Percentiles rank a stretch among this genome's conserved stretches.
Evolutionary conservation across 2,888 invertebrate species (phyloP).

Genomic region (Serrognathus titanus): DNA sequence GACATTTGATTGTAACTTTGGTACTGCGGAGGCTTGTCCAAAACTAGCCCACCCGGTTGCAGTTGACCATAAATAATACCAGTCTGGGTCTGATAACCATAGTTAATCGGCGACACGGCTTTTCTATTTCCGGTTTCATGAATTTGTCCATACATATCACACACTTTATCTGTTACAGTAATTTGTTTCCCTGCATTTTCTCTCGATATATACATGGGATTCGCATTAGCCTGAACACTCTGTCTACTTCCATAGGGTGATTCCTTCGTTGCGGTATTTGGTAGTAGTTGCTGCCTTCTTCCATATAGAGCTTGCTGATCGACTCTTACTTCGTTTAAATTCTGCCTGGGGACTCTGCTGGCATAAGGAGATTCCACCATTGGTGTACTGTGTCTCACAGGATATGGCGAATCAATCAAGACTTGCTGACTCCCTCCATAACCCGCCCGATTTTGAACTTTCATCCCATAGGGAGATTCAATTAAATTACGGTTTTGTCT

Average conservation of each 20-base stretch:
- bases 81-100: slow-evolving; percentile 30
- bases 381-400: too few relatives aligned
- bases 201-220: slow-evolving; percentile 26
- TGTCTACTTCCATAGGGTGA: slow-evolving; percentile 21
- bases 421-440: too few relatives aligned
- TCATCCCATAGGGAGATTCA: slow-evolving; percentile 11
- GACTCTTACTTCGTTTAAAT: slow-evolving; percentile 7
- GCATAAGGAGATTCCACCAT: too few relatives aligned
- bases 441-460: slow-evolving; percentile 5
- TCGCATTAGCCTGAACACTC: slow-evolving; percentile 11
- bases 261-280: slow-evolving; percentile 11
- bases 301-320: slow-evolving; percentile 14
- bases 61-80: slow-evolving; percentile 46
- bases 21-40: slow-evolving; percentile 25
- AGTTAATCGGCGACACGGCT: slow-evolving; percentile 18
- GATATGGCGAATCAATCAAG: too few relatives aligned
- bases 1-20: slow-evolving; percentile 32
- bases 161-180: slow-evolving; percentile 43
- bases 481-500: neutral
- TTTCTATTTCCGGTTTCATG: slow-evolving; percentile 37
- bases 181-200: slow-evolving; percentile 27
- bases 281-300: neutral
- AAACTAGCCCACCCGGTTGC: slow-evolving; percentile 29
- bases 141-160: slow-evolving; percentile 48
- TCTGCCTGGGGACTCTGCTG: slow-evolving; percentile 8